These are phyloP conservation scores for Steinernema scapterisci DNA, from an alignment of 2,888 invertebrate species.

Conservation along the genomic window DNA sequence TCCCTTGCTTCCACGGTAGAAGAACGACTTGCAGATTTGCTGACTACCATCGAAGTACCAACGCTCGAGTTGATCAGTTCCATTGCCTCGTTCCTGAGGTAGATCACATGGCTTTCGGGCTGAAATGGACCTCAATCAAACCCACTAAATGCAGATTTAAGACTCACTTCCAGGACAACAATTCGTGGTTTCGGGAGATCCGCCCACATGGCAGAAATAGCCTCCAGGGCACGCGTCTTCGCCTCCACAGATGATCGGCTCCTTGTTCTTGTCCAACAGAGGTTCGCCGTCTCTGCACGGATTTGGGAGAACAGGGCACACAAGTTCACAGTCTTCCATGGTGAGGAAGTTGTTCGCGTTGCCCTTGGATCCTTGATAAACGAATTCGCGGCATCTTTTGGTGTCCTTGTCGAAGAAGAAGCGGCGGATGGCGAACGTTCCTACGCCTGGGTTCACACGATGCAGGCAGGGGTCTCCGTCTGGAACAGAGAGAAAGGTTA, in stretches of 20 bases:
- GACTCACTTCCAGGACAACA: constrained; percentile 66
- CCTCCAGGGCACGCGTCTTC: constrained; percentile 57
- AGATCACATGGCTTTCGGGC: constrained; percentile 55
- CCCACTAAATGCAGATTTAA: neutral
- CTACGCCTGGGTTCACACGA: constrained; percentile 52
- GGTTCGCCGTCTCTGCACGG: constrained; percentile 65
- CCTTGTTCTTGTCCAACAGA: constrained; percentile 53
- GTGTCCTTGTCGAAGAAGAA: constrained; percentile 61
- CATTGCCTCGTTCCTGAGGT: constrained; percentile 53
- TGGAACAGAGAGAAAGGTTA: constrained; percentile 37
- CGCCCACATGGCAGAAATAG: constrained; percentile 66
- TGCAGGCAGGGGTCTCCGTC: constrained; percentile 64
- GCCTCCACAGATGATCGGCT: constrained; percentile 66
- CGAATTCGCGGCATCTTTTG: constrained; percentile 52
- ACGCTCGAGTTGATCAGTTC: constrained; percentile 55
- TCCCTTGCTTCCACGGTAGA: constrained; percentile 59
- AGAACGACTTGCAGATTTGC: constrained; percentile 58
- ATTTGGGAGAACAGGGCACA: constrained; percentile 61
- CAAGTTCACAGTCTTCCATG: constrained; percentile 60
- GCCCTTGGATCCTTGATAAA: constrained; percentile 59
- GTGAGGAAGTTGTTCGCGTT: constrained; percentile 66
- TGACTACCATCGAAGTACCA: constrained; percentile 60
- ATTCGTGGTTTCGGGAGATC: constrained; percentile 63
- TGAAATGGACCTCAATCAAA: constrained; percentile 35
- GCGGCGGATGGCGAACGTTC: constrained; percentile 51